These are phyloP conservation scores for Pseudochaenichthys georgianus DNA, from an alignment of 2,797 vertebrate species.

Conservation along the genomic window DNA sequence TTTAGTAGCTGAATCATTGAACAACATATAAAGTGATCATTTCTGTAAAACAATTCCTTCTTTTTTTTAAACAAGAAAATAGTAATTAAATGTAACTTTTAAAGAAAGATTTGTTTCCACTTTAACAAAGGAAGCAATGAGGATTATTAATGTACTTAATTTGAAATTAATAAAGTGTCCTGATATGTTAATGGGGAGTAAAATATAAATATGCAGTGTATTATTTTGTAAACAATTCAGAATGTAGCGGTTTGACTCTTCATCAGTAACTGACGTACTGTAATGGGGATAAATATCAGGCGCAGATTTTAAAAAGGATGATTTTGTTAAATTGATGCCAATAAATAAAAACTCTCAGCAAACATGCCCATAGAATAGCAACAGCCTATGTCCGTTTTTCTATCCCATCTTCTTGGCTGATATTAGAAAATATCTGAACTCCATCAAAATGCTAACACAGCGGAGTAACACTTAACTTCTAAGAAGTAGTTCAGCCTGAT, in stretches of 20 bases:
- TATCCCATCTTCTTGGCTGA: not conserved
- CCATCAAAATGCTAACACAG: not conserved
- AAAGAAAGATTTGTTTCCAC: not conserved
- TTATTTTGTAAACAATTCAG: conserved; percentile 25
- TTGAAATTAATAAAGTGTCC: conserved; percentile 10
- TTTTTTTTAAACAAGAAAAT: not conserved
- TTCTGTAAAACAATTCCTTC: not conserved
- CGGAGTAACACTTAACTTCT: not conserved
- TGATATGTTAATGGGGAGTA: conserved; percentile 21
- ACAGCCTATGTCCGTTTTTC: conserved; percentile 10
- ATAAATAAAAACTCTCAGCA: conserved; percentile 35
- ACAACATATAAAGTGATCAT: not conserved
- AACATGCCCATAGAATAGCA: conserved; percentile 1
- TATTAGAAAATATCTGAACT: not conserved
- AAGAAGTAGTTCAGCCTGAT: conserved; percentile 17
- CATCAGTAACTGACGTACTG: conserved; percentile 21
- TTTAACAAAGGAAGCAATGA: not conserved
- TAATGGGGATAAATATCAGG: conserved; percentile 45
- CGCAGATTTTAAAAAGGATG: conserved; percentile 38
- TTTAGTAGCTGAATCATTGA: not conserved
- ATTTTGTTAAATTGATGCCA: conserved; percentile 46
- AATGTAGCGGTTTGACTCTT: conserved; percentile 26
- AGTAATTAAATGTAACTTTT: not conserved
- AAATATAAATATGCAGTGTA: not conserved
- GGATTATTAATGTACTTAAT: not conserved